Evolutionary conservation across 2,888 invertebrate genomes (phyloP), one percentile per base, ranked within the genome.

Genomic region (Spialia ferax): DNA sequence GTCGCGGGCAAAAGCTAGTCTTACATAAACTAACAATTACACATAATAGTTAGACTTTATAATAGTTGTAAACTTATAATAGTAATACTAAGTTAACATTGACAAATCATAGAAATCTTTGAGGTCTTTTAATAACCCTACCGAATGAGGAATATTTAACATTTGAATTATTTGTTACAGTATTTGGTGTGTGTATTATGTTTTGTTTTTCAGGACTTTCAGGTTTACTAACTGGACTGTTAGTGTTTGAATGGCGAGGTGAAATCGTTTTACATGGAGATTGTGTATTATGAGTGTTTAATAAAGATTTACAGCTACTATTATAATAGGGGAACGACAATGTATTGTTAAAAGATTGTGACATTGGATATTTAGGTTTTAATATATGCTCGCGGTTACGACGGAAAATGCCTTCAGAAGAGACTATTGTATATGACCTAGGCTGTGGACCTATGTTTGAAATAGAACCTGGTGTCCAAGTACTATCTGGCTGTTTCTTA

Each of bases 321-420:
- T 11, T 38, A 11, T 38, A 13, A 38, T 7, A 38, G 11, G 38
- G 11, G 6, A 11, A 38, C 38, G 11, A 38, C 10, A 8, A 11
- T 10, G 3, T 13, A 38, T 38, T 11, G 11, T 38, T 38, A 38
- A 38, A 38, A 13, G 38, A 38, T 13, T 38, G 38, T 13, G 38
- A 38, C 38, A 38, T 38, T 38, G 38, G 8, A 38, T 38, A 38
- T 38, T 8, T 38, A 13, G 38, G 11, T 38, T 38, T 4, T 38
- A 38, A 38, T 38, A 38, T 38, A 56, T 59, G 59, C 8, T 60
- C 22, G 11, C 60, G 35, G 15, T 60, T 60, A 38, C 60, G 35
- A 60, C 60, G 60, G 20, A 42, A 60, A 20, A 22, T 60, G 22
- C 60, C 60, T 42, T 42, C 22, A n/a, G 60, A 23, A 38, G 60